Percentiles rank a stretch among this genome's conserved stretches.
phyloP scores from a whole-genome alignment of 2,888 invertebrate species.

The Cylloceria caligata region DNA sequence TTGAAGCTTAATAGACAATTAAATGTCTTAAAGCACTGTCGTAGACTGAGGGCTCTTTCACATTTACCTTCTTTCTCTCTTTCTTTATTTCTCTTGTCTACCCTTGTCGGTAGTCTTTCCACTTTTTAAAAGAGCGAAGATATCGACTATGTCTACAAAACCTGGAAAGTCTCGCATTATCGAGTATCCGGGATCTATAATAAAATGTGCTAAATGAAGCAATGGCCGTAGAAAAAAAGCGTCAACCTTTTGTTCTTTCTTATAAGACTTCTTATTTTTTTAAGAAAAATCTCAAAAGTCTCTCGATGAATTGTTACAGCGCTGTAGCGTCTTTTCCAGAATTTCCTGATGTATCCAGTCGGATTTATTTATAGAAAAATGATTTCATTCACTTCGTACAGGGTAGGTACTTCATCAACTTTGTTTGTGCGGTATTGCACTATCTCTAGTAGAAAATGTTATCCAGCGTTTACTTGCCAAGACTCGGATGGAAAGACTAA shows the following conservation, averaged over 20 bases:
- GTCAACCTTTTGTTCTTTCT: not conserved
- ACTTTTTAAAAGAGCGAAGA: constrained; percentile 8
- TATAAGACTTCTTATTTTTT: not conserved
- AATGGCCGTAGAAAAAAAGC: not conserved
- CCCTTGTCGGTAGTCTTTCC: not conserved
- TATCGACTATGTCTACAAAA: constrained; percentile 34
- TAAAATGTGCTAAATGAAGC: constrained; percentile 22
- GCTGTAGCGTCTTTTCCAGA: not conserved
- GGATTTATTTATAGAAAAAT: constrained; percentile 7
- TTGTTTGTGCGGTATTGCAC: not conserved
- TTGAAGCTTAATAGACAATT: constrained; percentile 61
- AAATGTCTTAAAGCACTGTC: constrained; percentile 68
- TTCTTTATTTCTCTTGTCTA: not conserved
- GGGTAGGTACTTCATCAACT: not conserved
- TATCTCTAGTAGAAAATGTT: not conserved
- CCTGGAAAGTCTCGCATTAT: constrained; percentile 20
- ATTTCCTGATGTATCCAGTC: not conserved
- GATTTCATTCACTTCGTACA: constrained; percentile 7
- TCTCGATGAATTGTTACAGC: constrained; percentile 3
- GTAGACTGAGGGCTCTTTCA: constrained; percentile 53
- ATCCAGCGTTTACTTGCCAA: not conserved
- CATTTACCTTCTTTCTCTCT: not conserved
- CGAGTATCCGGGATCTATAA: constrained; percentile 23
- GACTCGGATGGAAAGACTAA: not conserved
- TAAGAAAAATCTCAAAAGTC: constrained; percentile 18